Base-by-base conservation (phyloP, 2,113 vertebrate genomes). In the Solea senegalensis region DNA sequence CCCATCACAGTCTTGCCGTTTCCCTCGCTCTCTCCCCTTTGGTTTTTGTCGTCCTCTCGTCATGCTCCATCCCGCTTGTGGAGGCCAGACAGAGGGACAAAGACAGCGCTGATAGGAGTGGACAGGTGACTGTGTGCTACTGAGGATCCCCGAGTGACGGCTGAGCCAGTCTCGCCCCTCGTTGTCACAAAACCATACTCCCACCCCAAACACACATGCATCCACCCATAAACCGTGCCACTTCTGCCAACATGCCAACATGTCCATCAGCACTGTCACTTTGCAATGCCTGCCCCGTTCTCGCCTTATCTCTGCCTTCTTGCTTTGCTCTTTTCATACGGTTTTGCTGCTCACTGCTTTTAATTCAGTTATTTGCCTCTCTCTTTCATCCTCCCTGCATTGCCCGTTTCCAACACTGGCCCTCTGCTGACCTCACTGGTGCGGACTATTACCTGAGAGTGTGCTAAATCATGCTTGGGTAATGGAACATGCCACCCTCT, bases 381-480 rank as follows among this genome's bases (percentile, higher is more conserved):
- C 10, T 69, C 54, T 81, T 65, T 61, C 65, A 39, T 59, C 74
- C 64, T 58, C n/a, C 68, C 39, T 9, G 16, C 72, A 21, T 60
- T 72, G 80, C 45, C 77, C 58, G 73, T 82, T 66, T 74, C 73
- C 58, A 74, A 54, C 65, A 28, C 63, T 80, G 82, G 76, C 88
- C 82, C 72, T 65, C 57, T 65, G 59, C 67, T 91, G 90, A 91
- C 92, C 88, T 88, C 84, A 74, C 76, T 48, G 43, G 81, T 64
- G 65, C 71, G 60, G 78, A 74, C 85, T 86, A 91, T 92, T 90
- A 91, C 85, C 83, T 80, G 72, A 56, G 83, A 82, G 65, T 65
- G 69, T 86, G 79, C 88, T 92, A 93, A 91, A 92, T 93, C 91
- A 90, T 81, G 68, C 82, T 53, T n/a, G 5, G 72, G 81, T 91